A percentile compares a stretch with the other conserved stretches of the same genome.
Evolutionary conservation across 2,113 vertebrate genomes (phyloP).

Genomic region (Ia io): DNA sequence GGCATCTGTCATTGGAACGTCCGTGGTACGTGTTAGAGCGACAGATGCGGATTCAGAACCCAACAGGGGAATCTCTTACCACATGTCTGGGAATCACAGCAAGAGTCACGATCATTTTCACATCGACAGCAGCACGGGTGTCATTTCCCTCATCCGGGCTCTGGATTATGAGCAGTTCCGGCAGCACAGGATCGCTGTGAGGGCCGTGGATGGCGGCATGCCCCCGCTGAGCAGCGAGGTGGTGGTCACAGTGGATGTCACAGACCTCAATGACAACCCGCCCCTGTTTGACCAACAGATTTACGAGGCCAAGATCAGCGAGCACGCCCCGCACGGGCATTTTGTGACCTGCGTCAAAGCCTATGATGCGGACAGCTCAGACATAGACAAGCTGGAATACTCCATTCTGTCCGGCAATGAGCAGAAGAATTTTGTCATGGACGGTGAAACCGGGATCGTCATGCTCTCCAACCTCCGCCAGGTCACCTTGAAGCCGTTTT

Average conservation of each 20-base stretch:
- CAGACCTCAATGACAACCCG: conserved; percentile 94
- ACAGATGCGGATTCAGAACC: conserved; percentile 92
- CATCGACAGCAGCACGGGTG: conserved; percentile 90
- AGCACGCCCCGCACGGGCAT: conserved; percentile 90
- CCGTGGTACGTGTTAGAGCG: conserved; percentile 88
- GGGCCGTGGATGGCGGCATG: conserved; percentile 91
- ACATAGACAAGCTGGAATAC: conserved; percentile 88
- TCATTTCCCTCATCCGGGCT: conserved; percentile 86
- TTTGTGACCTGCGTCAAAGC: conserved; percentile 94
- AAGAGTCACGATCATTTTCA: conserved; percentile 88
- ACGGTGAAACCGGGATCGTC: conserved; percentile 89
- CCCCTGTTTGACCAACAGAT: conserved; percentile 89
- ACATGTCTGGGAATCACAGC: conserved; percentile 88
- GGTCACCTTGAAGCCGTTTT: conserved; percentile 85
- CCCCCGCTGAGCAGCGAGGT: conserved; percentile 91
- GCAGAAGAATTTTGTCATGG: conserved; percentile 92
- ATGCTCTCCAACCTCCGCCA: conserved; percentile 89
- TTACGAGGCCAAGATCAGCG: conserved; percentile 91
- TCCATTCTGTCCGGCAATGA: conserved; percentile 94
- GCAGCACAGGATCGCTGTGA: conserved; percentile 87
- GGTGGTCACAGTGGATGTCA: conserved; percentile 87
- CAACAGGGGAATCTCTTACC: conserved; percentile 91
- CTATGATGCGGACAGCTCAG: conserved; percentile 91
- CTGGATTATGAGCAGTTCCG: conserved; percentile 91
- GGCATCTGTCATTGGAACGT: conserved; percentile 90